Evolutionary conservation across 2,888 invertebrate species (phyloP).

Genomic region (Gymnocheta viridis): DNA sequence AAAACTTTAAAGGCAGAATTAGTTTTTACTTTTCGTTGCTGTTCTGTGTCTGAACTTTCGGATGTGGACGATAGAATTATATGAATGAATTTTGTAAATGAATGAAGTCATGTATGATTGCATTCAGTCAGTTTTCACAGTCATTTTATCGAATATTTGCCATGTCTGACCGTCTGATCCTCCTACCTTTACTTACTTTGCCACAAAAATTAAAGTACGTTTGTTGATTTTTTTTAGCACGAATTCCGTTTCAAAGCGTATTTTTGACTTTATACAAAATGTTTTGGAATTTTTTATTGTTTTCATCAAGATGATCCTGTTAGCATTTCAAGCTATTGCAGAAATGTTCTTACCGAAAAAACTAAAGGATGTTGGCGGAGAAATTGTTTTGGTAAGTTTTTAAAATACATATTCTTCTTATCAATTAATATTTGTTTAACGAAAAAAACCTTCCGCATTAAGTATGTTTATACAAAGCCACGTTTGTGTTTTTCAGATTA

Average conservation of each 20-base stretch:
- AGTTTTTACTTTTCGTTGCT: too few relatives aligned
- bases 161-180: too few relatives aligned
- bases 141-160: too few relatives aligned
- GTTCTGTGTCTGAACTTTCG: too few relatives aligned
- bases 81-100: too few relatives aligned
- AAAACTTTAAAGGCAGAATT: too few relatives aligned
- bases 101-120: too few relatives aligned
- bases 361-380: constrained; percentile 88
- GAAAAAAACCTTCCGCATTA: too few relatives aligned
- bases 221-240: constrained; percentile 73
- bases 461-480: neutral
- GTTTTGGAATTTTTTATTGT: constrained; percentile 77
- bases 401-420: neutral
- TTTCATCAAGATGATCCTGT: constrained; percentile 74
- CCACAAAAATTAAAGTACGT: neutral
- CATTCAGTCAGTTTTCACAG: too few relatives aligned
- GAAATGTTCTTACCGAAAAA: constrained; percentile 78
- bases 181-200: too few relatives aligned
- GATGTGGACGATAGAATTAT: too few relatives aligned
- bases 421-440: too few relatives aligned
- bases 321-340: constrained; percentile 72
- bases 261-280: constrained; percentile 77
- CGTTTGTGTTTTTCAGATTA: constrained; percentile 84
- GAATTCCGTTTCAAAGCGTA: constrained; percentile 76
- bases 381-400: constrained; percentile 88